A percentile compares a stretch with the other conserved stretches of the same genome.
Conservation (phyloP, 2,113 vertebrate species). For the Grammomys dolichurus region DNA sequence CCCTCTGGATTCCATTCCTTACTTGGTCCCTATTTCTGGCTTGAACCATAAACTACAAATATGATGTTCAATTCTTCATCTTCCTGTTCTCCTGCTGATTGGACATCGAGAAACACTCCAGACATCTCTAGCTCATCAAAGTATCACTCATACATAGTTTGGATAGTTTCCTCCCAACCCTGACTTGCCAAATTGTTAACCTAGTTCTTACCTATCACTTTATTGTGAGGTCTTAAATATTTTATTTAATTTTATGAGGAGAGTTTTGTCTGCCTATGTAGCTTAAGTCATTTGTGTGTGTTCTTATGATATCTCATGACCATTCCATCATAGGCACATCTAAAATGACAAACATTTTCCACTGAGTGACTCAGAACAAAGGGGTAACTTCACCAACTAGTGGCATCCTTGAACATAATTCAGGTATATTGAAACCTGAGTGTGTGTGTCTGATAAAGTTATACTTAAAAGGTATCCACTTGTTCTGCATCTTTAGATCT, state of each 20-base stretch:
- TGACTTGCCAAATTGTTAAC: background rate
- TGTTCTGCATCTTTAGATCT: conserved; percentile 1
- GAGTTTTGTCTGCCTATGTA: background rate
- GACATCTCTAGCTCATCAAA: background rate
- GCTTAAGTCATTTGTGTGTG: background rate
- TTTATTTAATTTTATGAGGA: background rate
- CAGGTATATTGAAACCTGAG: background rate
- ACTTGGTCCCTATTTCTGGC: background rate
- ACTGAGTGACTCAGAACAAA: conserved; percentile 37
- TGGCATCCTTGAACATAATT: background rate
- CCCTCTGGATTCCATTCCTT: background rate
- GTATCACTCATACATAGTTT: background rate
- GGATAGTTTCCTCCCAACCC: background rate
- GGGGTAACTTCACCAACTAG: background rate
- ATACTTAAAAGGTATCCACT: background rate
- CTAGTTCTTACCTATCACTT: background rate
- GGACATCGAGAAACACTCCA: background rate
- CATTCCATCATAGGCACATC: background rate
- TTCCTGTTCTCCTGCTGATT: background rate
- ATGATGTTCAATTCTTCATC: background rate
- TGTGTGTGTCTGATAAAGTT: background rate
- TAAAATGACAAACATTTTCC: background rate
- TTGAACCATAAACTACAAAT: background rate
- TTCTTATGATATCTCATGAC: background rate
- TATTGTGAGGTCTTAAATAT: background rate